Percentiles rank a stretch among this genome's conserved stretches.
These are phyloP conservation scores for Notodonta ziczac DNA, from an alignment of 2,888 invertebrate genomes.

Conservation along the genomic window DNA sequence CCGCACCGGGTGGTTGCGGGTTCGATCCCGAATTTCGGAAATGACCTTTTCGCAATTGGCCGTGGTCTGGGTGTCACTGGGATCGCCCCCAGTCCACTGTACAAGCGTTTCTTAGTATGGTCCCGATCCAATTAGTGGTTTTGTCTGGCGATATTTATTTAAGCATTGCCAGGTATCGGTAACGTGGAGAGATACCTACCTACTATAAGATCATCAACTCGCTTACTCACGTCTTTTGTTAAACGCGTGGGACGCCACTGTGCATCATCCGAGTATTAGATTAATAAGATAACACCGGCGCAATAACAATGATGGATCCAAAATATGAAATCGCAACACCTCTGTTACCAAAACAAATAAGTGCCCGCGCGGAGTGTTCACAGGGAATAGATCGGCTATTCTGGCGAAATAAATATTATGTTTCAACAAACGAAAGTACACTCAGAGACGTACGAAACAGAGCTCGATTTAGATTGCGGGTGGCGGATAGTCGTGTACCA, in stretches of 20 bases:
- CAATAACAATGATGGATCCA: slow-evolving; percentile 22
- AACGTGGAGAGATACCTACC: too few relatives aligned
- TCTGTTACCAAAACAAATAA: slow-evolving; percentile 54
- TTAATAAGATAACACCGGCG: background rate
- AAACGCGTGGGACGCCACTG: background rate
- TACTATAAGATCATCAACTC: background rate
- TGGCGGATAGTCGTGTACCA: slow-evolving; percentile 53
- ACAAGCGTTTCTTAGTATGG: too few relatives aligned
- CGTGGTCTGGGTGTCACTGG: too few relatives aligned
- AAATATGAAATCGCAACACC: slow-evolving; percentile 42
- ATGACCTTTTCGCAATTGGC: too few relatives aligned
- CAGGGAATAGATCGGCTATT: slow-evolving; percentile 62
- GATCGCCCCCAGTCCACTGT: too few relatives aligned
- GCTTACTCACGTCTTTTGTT: background rate
- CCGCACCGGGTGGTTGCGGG: too few relatives aligned
- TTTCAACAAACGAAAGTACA: slow-evolving; percentile 34
- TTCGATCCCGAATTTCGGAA: too few relatives aligned
- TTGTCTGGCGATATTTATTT: too few relatives aligned
- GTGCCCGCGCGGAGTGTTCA: slow-evolving; percentile 58
- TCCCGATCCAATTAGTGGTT: too few relatives aligned
- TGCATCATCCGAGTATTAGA: too few relatives aligned
- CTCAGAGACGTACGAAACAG: slow-evolving; percentile 33
- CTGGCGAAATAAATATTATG: slow-evolving; percentile 56
- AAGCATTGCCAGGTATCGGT: too few relatives aligned
- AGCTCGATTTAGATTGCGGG: slow-evolving; percentile 45